Evolutionary conservation across 2,113 vertebrate genomes (phyloP).

Genomic region (Laterallus jamaicensis): DNA sequence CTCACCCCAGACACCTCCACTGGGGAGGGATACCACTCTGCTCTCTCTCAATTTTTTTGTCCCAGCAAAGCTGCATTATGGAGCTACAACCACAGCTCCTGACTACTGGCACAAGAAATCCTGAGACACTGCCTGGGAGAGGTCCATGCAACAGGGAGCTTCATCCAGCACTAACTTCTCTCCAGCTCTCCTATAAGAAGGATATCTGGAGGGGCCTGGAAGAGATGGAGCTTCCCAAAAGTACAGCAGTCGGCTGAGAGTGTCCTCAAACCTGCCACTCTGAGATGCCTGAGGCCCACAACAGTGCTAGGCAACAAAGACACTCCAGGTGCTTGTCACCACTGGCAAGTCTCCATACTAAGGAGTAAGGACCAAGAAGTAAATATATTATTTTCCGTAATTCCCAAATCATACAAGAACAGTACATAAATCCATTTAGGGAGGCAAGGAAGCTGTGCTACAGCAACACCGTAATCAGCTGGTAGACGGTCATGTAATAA

Average conservation of each 20-base stretch:
- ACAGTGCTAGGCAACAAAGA: not conserved
- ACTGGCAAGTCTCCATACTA: not conserved
- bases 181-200: not conserved
- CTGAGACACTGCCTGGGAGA: not conserved
- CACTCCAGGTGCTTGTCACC: not conserved
- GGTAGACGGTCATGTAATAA: not conserved
- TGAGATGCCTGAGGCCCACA: not conserved
- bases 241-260: not conserved
- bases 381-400: not conserved
- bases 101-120: not conserved
- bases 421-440: not conserved
- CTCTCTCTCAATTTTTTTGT: not conserved
- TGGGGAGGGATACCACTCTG: not conserved
- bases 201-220: not conserved
- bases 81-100: not conserved
- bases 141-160: not conserved
- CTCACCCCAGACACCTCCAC: fast-evolving
- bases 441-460: not conserved
- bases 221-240: not conserved
- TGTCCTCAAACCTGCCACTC: not conserved
- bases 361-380: not conserved
- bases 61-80: not conserved
- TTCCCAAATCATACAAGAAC: not conserved
- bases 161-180: not conserved
- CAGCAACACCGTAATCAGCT: not conserved